Conservation (phyloP, 2,113 vertebrate species). For the Mormyrus iriodes region DNA sequence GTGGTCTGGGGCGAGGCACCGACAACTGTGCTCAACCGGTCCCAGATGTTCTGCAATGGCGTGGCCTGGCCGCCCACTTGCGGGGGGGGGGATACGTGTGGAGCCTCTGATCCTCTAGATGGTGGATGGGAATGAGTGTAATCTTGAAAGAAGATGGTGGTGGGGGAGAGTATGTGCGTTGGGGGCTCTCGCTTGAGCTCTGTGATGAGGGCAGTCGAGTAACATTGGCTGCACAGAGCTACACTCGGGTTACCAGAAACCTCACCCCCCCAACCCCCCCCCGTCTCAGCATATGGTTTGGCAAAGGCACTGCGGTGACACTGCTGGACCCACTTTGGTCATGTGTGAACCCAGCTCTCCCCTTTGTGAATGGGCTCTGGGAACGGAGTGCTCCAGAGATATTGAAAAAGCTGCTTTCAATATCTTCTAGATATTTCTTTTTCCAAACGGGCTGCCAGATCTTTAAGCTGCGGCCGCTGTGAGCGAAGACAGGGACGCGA, state of each 20-base stretch:
- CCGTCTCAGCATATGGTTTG: slow-evolving; percentile 20
- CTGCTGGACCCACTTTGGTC: slow-evolving; percentile 5
- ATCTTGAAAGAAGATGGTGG: slow-evolving; percentile 21
- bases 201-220: slow-evolving; percentile 40
- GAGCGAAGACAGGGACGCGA: not conserved
- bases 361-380: not conserved
- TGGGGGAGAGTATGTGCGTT: not conserved
- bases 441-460: not conserved
- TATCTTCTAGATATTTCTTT: not conserved
- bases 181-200: slow-evolving; percentile 17
- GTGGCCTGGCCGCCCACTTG: slow-evolving; percentile 24
- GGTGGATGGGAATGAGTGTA: slow-evolving; percentile 26
- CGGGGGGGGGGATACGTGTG: slow-evolving; percentile 1
- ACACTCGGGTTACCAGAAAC: slow-evolving; percentile 50
- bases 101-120: slow-evolving; percentile 26
- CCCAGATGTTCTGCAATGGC: slow-evolving; percentile 34
- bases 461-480: not conserved
- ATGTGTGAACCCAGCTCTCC: slow-evolving; percentile 8
- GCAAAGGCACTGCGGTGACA: slow-evolving; percentile 5
- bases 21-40: slow-evolving; percentile 37
- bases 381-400: not conserved
- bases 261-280: slow-evolving; percentile 19
- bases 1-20: slow-evolving; percentile 23
- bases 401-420: not conserved
- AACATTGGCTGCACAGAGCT: slow-evolving; percentile 42